Evolutionary conservation across 2,113 vertebrate genomes (phyloP).

Genomic region (Mormyrus lacerda): DNA sequence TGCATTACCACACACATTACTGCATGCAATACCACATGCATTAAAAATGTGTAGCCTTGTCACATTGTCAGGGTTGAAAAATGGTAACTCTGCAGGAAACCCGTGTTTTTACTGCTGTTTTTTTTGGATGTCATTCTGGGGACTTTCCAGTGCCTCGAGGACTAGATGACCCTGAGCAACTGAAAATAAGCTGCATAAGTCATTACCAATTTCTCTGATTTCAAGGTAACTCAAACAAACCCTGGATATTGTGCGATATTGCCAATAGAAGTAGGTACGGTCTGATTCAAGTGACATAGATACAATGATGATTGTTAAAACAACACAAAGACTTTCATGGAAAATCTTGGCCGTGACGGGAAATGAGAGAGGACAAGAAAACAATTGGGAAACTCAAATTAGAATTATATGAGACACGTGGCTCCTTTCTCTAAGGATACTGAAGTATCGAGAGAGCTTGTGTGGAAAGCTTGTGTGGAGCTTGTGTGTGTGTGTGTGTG

Average conservation of each 20-base stretch:
- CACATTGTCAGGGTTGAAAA: background rate
- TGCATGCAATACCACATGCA: background rate
- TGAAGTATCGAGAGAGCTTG: background rate
- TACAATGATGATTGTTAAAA: background rate
- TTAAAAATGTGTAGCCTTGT: background rate
- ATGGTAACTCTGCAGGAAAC: background rate
- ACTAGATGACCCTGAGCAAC: background rate
- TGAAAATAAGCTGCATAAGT: background rate
- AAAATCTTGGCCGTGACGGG: background rate
- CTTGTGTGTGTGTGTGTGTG: constrained; percentile 1
- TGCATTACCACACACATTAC: background rate
- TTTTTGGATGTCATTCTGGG: background rate
- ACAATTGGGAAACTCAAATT: background rate
- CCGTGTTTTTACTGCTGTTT: background rate
- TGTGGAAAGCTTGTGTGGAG: background rate
- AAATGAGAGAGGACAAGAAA: background rate
- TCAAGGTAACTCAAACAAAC: background rate
- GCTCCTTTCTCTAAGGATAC: background rate
- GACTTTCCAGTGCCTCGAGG: background rate
- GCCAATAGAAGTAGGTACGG: background rate
- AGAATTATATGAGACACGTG: background rate
- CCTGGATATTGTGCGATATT: background rate
- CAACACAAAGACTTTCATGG: background rate
- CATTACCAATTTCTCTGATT: background rate
- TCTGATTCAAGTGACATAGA: background rate